Conservation (phyloP, 2,113 vertebrate genomes). For the Cephalophus harveyi region DNA sequence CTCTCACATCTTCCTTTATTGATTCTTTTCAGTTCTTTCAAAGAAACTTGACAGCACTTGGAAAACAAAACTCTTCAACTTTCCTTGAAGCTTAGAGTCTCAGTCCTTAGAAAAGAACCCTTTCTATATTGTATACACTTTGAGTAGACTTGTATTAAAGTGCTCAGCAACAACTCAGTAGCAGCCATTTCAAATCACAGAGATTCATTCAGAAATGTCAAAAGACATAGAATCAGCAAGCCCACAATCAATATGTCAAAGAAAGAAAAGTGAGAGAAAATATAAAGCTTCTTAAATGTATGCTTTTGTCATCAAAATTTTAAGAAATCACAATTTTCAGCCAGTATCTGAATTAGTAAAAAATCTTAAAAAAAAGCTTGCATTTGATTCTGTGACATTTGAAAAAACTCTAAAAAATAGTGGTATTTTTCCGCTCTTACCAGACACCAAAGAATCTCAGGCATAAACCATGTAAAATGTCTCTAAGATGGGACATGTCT, state of each 20-base stretch:
- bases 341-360: slow-evolving; percentile 26
- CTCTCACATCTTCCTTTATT: slow-evolving; percentile 54
- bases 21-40: slow-evolving; percentile 60
- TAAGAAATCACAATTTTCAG: not conserved
- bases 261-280: not conserved
- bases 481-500: not conserved
- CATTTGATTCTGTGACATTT: slow-evolving; percentile 14
- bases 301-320: not conserved
- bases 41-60: slow-evolving; percentile 54
- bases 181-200: slow-evolving; percentile 23
- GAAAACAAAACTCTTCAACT: slow-evolving; percentile 67
- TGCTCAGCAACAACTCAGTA: not conserved
- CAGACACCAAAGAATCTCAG: not conserved
- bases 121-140: not conserved
- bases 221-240: not conserved
- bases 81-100: slow-evolving; percentile 21
- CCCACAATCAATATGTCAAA: not conserved
- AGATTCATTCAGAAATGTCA: slow-evolving; percentile 13
- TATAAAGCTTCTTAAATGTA: not conserved
- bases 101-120: slow-evolving; percentile 31
- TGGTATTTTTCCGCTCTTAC: not conserved
- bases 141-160: not conserved
- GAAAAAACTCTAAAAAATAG: not conserved
- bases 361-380: slow-evolving; percentile 39
- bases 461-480: not conserved